Evolutionary conservation across 2,888 invertebrate genomes (phyloP), one percentile per base, ranked within the genome.

Genomic region (Erannis defoliaria): DNA sequence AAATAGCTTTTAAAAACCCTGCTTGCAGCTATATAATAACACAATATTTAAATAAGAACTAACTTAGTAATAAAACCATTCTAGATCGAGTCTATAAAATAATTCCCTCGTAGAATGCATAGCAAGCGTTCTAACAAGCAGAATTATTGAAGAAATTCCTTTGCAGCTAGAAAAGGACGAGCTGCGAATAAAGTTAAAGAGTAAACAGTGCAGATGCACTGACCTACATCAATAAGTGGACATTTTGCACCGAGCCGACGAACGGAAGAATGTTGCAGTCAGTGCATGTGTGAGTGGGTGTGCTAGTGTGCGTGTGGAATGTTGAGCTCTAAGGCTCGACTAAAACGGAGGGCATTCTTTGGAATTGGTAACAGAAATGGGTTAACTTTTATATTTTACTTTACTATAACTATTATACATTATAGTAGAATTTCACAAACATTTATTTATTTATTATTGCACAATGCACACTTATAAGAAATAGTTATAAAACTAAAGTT

Each of bases 181-280:
- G 58, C 21, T 54, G 59, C 64, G 14, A 14, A 6, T 21, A 5
- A 10, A 4, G 40, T 29, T 49, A 55, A 51, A n/a, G 82, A 65
- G 74, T 63, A 72, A 87, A 61, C 62, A 76, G 75, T 68, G 68
- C 70, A 65, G 74, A 66, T 63, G 68, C 69, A 78, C 78, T 90
- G 90, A 90, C 89, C 90, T 90, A 90, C 90, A 90, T 90, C 90
- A 90, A 89, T 85, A 84, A 83, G 79, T 86, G 85, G 84, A 84
- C 82, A 84, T 81, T 85, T 80, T 72, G 82, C 81, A 72, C 75
- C 72, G 75, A 76, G 75, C 76, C 81, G 71, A 74, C 71, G 76
- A 76, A 74, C 76, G 78, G 78, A 84, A 80, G 87, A 86, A 88
- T 88, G 87, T 66, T 72, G 76, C 67, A 71, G 64, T 51, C 55